phyloP scores from a whole-genome alignment of 2,888 invertebrate species.

The Sinelater perroti region DNA sequence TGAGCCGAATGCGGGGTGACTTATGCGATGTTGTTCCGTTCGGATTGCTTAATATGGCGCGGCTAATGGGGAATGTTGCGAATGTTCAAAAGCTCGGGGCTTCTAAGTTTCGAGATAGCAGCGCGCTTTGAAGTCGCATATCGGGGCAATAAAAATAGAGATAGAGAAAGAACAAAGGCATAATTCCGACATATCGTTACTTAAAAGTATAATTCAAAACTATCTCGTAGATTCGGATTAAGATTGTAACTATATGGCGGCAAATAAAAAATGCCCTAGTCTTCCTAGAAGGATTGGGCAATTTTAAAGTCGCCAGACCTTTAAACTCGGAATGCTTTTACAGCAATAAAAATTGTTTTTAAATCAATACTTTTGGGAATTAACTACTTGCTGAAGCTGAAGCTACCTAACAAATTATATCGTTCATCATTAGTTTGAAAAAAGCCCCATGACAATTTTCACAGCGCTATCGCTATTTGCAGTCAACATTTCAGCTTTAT shows the following conservation, averaged over 20 bases:
- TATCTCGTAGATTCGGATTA: slow-evolving; percentile 23
- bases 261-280: slow-evolving; percentile 1
- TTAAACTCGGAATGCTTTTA: no score
- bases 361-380: no score
- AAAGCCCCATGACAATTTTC: no score
- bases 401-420: no score
- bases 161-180: slow-evolving; percentile 24
- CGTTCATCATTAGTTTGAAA: no score
- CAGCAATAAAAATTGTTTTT: no score
- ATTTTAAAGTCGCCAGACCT: no score
- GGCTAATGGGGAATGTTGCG: slow-evolving; percentile 1
- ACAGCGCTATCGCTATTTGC: no score
- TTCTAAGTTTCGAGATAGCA: slow-evolving; percentile 7
- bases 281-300: slow-evolving; percentile 2
- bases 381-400: no score
- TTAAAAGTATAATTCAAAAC: slow-evolving; percentile 24
- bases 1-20: no score
- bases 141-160: slow-evolving; percentile 22
- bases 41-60: slow-evolving; percentile 12
- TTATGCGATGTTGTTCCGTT: slow-evolving; percentile 14
- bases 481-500: no score
- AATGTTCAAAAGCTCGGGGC: slow-evolving; percentile 11
- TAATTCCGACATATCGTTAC: slow-evolving; percentile 25
- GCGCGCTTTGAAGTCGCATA: slow-evolving; percentile 19
- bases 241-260: slow-evolving; percentile 14